Base-by-base conservation (phyloP, 2,888 invertebrate species). In the Pegoplata infirma region DNA sequence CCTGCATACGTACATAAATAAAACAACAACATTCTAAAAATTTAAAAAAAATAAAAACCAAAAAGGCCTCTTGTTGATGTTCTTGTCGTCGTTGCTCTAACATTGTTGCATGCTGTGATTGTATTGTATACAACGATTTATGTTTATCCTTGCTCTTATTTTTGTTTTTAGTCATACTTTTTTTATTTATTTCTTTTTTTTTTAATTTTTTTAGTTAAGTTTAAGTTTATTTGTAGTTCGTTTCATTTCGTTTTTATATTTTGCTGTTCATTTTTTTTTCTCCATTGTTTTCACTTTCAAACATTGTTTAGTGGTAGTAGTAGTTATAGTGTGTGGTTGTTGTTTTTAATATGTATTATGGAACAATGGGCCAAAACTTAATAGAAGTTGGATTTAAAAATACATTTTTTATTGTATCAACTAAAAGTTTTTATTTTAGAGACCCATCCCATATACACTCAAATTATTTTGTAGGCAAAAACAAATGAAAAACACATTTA, bases 131-230 rank as follows among this genome's bases (percentile, higher is more conserved):
- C 53, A 71, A 79, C 56, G 67, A 79, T 79, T 79, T 75, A 79
- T 79, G 71, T 67, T 79, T 75, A 79, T 79, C 75, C 75, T 79
- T 75, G 75, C 63, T 72, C 75, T 32, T 71, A 75, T 78, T 78
- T 72, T 28, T 66, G 12, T 25, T 1, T 47, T n/a, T n/a, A n/a
- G 8, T 66, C 40, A 23, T 59, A 25, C 16, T 55, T 47, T 76
- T n/a, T n/a, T 64, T 51, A 0, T 46, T 40, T 23, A 3, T 21
- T 12, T 49, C 10, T 19, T 8, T 61, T 25, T 61, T 12, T 49
- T 47, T 16, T 59, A 7, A 7, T 21, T 23, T 14, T 64, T 40
- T 64, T n/a, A 25, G 14, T 51, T 51, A 23, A 61, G 63, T 75
- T 56, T 63, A 55, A 63, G 63, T 76, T 69, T 76, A 63, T 69